These are phyloP conservation scores for Scaeva pyrastri DNA, from an alignment of 2,888 invertebrate genomes.

Conservation along the genomic window DNA sequence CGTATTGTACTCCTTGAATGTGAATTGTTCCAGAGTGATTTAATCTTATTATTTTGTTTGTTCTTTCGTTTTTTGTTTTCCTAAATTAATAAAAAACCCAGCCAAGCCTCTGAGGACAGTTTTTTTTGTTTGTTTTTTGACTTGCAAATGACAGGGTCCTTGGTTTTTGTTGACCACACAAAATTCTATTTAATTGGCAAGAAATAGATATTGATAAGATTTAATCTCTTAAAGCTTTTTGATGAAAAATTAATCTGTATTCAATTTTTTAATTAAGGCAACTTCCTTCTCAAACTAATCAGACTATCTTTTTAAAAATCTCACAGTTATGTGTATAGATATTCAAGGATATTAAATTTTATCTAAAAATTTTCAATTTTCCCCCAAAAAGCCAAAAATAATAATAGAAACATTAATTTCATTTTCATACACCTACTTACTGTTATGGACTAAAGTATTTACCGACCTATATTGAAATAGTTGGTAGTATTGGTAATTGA, in stretches of 20 bases:
- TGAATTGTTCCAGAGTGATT: neutral
- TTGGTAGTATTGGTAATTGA: too few relatives aligned
- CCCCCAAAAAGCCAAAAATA: too few relatives aligned
- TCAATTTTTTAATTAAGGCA: too few relatives aligned
- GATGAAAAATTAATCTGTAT: neutral
- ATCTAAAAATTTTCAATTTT: too few relatives aligned
- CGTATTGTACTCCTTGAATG: neutral
- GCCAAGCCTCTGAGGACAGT: neutral
- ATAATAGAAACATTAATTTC: too few relatives aligned
- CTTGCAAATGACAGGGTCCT: neutral
- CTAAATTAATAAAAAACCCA: neutral
- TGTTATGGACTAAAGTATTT: too few relatives aligned
- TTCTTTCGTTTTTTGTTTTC: neutral
- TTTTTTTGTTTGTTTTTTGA: neutral
- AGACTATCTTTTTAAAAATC: too few relatives aligned
- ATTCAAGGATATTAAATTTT: too few relatives aligned
- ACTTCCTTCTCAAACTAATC: too few relatives aligned
- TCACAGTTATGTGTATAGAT: too few relatives aligned
- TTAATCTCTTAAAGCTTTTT: neutral
- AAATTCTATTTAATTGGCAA: neutral
- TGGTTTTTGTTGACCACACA: neutral
- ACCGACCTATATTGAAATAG: too few relatives aligned
- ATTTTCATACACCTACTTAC: too few relatives aligned
- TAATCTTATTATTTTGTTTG: constrained; percentile 15
- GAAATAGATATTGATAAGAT: neutral